These are phyloP conservation scores for Trachelipus rathkii DNA, from an alignment of 1,140 invertebrate species.

Conservation along the genomic window DNA sequence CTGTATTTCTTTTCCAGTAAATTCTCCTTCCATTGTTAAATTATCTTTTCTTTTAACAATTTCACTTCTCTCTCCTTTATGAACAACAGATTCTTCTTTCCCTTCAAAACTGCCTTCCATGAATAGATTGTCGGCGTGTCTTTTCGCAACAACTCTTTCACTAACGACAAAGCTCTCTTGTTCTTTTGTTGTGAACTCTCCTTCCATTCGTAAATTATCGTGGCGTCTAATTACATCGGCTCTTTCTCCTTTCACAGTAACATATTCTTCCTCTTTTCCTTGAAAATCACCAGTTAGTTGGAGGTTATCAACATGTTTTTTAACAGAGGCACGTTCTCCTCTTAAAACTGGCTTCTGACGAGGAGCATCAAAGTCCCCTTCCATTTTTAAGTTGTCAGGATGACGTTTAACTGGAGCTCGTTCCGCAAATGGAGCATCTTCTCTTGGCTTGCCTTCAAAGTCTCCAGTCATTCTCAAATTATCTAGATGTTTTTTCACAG, in stretches of 20 bases:
- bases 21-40: conserved; percentile 34
- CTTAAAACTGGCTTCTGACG: conserved; percentile 6
- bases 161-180: neutral
- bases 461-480: conserved; percentile 20
- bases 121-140: conserved; percentile 56
- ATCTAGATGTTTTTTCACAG: conserved; percentile 19
- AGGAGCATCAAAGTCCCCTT: conserved; percentile 56
- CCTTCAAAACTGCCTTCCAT: conserved; percentile 58
- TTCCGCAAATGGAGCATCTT: conserved; percentile 20
- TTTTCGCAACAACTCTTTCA: conserved; percentile 45
- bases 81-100: conserved; percentile 7
- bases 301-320: conserved; percentile 27
- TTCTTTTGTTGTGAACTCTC: conserved; percentile 47
- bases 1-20: conserved; percentile 13
- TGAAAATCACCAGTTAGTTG: conserved; percentile 22
- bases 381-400: conserved; percentile 55
- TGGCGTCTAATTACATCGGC: conserved; percentile 52
- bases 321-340: conserved; percentile 30
- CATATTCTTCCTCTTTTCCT: conserved; percentile 19
- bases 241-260: conserved; percentile 17
- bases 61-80: conserved; percentile 47
- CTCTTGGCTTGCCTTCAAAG: neutral
- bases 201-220: conserved; percentile 48
- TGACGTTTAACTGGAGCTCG: conserved; percentile 50
- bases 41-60: conserved; percentile 47